Conservation (phyloP, 1,140 invertebrate species). For the Hetaerina americana region DNA sequence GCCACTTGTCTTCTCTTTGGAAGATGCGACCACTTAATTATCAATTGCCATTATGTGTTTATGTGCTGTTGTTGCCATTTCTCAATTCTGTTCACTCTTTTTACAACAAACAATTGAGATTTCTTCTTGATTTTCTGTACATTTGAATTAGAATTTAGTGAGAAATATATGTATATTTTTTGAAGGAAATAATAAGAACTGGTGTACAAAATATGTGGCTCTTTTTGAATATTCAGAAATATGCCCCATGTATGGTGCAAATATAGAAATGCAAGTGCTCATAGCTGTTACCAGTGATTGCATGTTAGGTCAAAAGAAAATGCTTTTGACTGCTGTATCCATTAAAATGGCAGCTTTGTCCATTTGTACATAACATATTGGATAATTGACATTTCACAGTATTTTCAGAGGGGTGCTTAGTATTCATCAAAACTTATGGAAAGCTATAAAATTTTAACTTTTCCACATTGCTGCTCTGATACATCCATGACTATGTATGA, state of each 20-base stretch:
- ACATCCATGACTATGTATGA: no score
- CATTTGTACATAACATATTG: neutral
- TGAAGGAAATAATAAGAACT: neutral
- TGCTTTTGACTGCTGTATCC: neutral
- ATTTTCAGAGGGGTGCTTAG: no score
- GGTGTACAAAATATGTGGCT: neutral
- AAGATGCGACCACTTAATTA: neutral
- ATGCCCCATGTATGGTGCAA: neutral
- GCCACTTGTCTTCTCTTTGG: neutral
- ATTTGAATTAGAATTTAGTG: neutral
- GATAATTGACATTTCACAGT: neutral
- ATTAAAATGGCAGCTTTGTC: neutral
- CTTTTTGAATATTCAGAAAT: neutral
- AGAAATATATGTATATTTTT: slow-evolving; percentile 5
- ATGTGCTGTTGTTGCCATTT: slow-evolving; percentile 7
- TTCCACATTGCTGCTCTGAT: no score
- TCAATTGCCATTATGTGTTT: slow-evolving; percentile 3
- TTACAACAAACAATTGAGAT: neutral
- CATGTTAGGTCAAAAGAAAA: neutral
- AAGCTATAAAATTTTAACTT: no score
- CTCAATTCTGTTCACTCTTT: slow-evolving; percentile 1
- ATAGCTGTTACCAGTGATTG: slow-evolving; percentile 6
- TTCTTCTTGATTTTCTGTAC: neutral
- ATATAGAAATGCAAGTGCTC: slow-evolving; percentile 2
- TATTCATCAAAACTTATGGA: no score